Conservation (phyloP, 2,797 vertebrate genomes). For the Poecile montanus region DNA sequence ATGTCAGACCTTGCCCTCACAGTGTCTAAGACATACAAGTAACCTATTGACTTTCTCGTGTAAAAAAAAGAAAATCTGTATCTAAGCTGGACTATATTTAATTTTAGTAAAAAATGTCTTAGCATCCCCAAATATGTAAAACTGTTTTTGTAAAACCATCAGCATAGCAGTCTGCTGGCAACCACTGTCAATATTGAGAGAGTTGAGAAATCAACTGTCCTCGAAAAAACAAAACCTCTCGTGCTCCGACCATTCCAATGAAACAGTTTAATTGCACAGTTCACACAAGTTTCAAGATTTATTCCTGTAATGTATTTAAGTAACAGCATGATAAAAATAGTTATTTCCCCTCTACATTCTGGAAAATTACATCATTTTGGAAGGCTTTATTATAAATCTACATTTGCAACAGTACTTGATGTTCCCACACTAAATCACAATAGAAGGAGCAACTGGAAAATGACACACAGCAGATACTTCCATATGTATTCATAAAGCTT, state of each 20-base stretch:
- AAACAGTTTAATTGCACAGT: background rate
- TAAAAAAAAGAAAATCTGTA: background rate
- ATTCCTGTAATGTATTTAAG: background rate
- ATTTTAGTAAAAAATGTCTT: background rate
- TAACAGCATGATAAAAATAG: background rate
- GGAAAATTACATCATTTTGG: rapidly evolving
- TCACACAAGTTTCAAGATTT: background rate
- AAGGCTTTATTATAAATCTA: background rate
- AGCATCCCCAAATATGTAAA: background rate
- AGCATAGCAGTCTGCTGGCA: background rate
- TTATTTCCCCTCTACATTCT: background rate
- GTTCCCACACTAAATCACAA: background rate
- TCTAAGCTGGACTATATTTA: background rate
- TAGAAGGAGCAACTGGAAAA: background rate
- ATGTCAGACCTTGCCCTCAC: background rate
- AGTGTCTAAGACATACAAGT: background rate
- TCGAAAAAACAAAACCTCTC: background rate
- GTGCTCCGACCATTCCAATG: background rate
- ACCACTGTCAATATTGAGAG: background rate
- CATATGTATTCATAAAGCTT: background rate
- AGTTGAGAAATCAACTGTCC: background rate
- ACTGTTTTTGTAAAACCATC: background rate
- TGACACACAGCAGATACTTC: background rate
- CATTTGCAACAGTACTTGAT: background rate
- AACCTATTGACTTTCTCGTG: background rate